These are phyloP conservation scores for Tricholauxania praeusta DNA, from an alignment of 2,888 invertebrate species.

Conservation along the genomic window DNA sequence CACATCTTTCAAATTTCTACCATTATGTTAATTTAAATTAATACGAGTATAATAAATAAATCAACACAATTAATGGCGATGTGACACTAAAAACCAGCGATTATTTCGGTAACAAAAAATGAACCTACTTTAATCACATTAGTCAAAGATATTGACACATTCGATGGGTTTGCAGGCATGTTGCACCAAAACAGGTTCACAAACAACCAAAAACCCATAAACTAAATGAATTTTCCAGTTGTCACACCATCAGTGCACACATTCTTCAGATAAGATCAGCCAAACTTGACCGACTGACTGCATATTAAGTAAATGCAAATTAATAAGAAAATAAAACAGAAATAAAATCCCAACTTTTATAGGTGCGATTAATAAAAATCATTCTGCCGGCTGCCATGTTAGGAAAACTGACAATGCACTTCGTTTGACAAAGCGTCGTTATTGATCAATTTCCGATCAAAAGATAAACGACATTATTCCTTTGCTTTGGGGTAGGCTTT, in stretches of 20 bases:
- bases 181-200: not conserved
- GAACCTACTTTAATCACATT: constrained; percentile 7
- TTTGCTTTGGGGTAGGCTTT: not conserved
- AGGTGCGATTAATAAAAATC: too few species aligned
- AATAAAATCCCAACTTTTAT: not conserved
- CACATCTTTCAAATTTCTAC: too few species aligned
- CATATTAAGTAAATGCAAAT: constrained; percentile 27
- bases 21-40: too few species aligned
- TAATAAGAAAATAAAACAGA: not conserved
- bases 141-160: constrained; percentile 5
- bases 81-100: not conserved
- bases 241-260: constrained; percentile 2
- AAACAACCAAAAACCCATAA: not conserved
- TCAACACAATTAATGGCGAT: constrained; percentile 3
- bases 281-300: constrained; percentile 8
- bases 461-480: constrained; percentile 11
- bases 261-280: constrained; percentile 1
- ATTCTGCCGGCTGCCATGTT: not conserved
- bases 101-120: not conserved
- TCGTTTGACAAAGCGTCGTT: constrained; percentile 17
- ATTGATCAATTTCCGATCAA: constrained; percentile 28
- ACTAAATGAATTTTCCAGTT: constrained; percentile 18
- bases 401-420: not conserved
- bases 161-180: not conserved
- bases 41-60: not conserved